Conservation (phyloP, 2,113 vertebrate genomes). For the Bolborhynchus lineola region DNA sequence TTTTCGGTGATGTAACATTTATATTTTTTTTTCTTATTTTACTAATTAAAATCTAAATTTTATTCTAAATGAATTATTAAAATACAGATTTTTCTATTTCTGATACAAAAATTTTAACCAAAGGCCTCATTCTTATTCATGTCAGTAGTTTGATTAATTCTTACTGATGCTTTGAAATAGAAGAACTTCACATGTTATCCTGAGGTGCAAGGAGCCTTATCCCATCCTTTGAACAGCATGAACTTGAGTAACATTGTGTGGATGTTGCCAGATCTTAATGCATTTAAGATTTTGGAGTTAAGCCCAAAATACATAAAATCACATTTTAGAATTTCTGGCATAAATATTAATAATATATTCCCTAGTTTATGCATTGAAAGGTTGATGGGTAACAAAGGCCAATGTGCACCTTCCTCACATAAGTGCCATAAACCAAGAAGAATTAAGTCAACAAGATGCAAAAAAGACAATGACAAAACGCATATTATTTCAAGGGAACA, state of each 20-base stretch:
- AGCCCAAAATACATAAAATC: not conserved
- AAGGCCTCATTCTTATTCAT: not conserved
- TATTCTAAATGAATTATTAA: not conserved
- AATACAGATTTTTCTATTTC: not conserved
- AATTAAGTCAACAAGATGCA: not conserved
- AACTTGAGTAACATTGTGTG: not conserved
- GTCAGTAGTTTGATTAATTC: not conserved
- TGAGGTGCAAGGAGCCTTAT: not conserved
- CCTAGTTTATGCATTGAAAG: not conserved
- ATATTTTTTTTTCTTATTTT: not conserved
- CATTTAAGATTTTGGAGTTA: not conserved
- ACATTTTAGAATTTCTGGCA: not conserved
- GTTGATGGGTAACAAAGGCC: not conserved
- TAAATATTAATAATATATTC: not conserved
- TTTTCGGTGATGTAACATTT: not conserved
- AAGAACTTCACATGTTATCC: not conserved
- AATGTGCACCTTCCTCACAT: not conserved
- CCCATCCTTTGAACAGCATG: not conserved
- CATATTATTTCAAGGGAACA: not conserved
- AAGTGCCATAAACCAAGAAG: not conserved
- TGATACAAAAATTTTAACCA: not conserved
- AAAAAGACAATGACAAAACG: not conserved
- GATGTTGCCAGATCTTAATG: not conserved
- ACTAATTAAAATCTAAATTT: not conserved
- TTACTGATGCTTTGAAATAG: not conserved